phyloP scores from a whole-genome alignment of 2,888 invertebrate genomes.

The Amblyjoppa fuscipennis region DNA sequence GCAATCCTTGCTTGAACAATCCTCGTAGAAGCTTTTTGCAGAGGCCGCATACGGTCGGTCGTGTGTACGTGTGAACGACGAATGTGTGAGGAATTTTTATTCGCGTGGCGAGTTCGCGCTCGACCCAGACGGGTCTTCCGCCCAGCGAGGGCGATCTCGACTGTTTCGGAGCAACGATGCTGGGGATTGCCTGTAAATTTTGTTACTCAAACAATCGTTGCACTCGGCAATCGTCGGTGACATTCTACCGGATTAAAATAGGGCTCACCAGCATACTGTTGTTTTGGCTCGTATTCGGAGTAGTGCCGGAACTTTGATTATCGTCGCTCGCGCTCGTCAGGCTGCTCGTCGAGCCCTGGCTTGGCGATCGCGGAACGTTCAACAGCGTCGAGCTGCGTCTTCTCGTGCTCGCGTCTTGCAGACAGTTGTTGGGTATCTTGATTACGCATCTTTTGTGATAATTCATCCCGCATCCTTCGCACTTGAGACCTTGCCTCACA shows the following conservation, averaged over 20 bases:
- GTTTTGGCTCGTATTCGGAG: constrained; percentile 85
- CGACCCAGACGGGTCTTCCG: constrained; percentile 90
- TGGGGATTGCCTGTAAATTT: constrained; percentile 79
- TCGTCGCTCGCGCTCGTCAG: constrained; percentile 88
- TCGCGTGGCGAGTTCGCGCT: constrained; percentile 88
- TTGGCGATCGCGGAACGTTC: constrained; percentile 89
- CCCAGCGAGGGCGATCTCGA: constrained; percentile 91
- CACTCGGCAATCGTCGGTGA: not conserved
- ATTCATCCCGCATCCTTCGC: constrained; percentile 99
- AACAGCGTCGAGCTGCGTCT: constrained; percentile 82
- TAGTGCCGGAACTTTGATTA: constrained; percentile 84
- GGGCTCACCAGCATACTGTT: constrained; percentile 93
- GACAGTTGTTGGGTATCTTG: constrained; percentile 99
- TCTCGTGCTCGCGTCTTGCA: constrained; percentile 85
- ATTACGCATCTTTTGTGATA: constrained; percentile 99
- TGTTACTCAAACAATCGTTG: not conserved
- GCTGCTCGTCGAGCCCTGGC: constrained; percentile 91
- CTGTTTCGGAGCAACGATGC: constrained; percentile 86
- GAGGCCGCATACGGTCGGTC: constrained; percentile 98
- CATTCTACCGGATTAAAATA: not conserved
- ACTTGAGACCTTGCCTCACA: constrained; percentile 99
- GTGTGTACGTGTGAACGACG: constrained; percentile 97
- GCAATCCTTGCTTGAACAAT: constrained; percentile 97
- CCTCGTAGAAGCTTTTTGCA: constrained; percentile 98
- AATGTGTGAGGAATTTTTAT: constrained; percentile 97